Evolutionary conservation across 2,888 invertebrate species (phyloP), one percentile per base, ranked within the genome.

Genomic region (Agrochola circellaris): DNA sequence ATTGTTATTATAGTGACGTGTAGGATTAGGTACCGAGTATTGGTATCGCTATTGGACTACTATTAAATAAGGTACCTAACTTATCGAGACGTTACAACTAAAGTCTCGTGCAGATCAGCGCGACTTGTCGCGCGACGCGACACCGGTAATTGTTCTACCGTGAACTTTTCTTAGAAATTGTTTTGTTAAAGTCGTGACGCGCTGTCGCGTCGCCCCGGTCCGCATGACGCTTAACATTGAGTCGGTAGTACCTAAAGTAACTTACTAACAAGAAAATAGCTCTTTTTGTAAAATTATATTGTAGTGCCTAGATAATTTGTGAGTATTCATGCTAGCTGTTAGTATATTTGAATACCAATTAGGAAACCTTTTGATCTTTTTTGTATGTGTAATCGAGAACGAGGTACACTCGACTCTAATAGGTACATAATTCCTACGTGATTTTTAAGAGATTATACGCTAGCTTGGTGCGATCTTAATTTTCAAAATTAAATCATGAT

Each of bases 401-500:
- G 15, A 68, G 30, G 38, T 56, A 42, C 68, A 73, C 45, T 67
- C 67, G n/a, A 51, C n/a, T 51, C 51, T 67, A 34, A n/a, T 51
- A 48, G 13, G 15, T 51, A 60, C 51, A 51, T 13, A 56, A 76
- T 48, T 73, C 66, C 34, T 62, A 70, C 56, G 30, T 26, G 30
- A 71, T 54, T 60, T 77, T 68, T 60, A 76, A 30, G 1, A 70
- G 30, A 69, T 54, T 70, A 30, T 70, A 70, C 17, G 74, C 82
- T 83, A 81, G 86, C 86, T 87, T 87, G 73, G 64, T 77, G 85
- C 81, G 45, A 71, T 64, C n/a, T 72, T 69, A 42, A 62, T 75
- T 81, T 70, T 71, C 75, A 73, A 77, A 83, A 83, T 81, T 75
- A 9, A 74, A 60, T 79, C 79, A 77, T 79, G 34, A 34, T n/a